phyloP scores from a whole-genome alignment of 2,113 vertebrate species.

The Apodemus speciosus region DNA sequence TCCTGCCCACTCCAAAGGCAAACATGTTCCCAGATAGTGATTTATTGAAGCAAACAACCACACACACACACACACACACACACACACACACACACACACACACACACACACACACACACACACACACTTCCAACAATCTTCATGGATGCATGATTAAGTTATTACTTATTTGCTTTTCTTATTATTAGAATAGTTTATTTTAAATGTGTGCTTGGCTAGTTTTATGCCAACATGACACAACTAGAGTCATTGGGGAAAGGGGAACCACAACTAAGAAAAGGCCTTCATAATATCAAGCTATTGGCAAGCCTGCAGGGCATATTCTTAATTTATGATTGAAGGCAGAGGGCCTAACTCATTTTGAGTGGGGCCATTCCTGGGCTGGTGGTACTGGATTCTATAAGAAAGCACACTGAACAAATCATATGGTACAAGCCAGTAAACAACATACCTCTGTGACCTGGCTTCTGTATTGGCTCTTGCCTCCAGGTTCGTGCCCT shows the following conservation, averaged over 20 bases:
- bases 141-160: not conserved
- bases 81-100: not conserved
- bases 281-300: no score
- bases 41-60: not conserved
- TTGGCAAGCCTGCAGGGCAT: not conserved
- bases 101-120: not conserved
- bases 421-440: not conserved
- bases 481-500: not conserved
- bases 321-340: not conserved
- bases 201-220: not conserved
- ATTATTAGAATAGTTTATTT: not conserved
- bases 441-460: not conserved
- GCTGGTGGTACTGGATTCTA: not conserved
- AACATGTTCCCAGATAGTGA: not conserved
- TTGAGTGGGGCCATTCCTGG: no score
- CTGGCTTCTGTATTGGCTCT: no score
- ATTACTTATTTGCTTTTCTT: conserved; percentile 10
- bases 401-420: not conserved
- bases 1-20: conserved; percentile 3
- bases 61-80: not conserved
- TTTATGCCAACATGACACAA: not conserved
- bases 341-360: not conserved
- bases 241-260: not conserved
- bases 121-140: not conserved
- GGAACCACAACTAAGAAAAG: not conserved